Conservation (phyloP, 2,113 vertebrate genomes). For the Rhadina sibilatrix region DNA sequence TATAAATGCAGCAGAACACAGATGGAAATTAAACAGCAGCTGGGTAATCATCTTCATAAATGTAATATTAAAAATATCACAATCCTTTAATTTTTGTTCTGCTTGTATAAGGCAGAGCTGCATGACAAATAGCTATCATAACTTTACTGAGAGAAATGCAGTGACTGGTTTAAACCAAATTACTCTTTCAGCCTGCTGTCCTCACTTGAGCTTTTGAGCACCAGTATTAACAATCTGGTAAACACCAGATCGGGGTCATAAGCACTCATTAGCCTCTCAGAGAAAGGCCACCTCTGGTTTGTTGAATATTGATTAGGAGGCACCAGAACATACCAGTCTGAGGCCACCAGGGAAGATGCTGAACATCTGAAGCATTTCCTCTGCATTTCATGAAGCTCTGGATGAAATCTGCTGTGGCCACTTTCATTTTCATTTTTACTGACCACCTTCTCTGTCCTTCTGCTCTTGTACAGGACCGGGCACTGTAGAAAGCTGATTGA, state of each 20-base stretch:
- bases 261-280: conserved; percentile 16
- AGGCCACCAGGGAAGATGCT: background rate
- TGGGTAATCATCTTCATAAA: conserved; percentile 58
- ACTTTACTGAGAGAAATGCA: background rate
- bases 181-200: conserved; percentile 26
- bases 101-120: conserved; percentile 34
- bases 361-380: background rate
- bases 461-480: background rate
- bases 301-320: conserved; percentile 38
- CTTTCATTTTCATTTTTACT: background rate
- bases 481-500: background rate
- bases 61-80: conserved; percentile 50
- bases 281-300: conserved; percentile 9
- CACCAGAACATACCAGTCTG: background rate
- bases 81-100: conserved; percentile 41
- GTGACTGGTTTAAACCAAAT: conserved; percentile 3
- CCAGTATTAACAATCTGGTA: conserved; percentile 17
- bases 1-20: conserved; percentile 54
- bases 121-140: conserved; percentile 11
- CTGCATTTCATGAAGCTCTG: background rate
- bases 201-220: background rate
- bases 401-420: background rate
- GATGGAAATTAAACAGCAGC: conserved; percentile 54
- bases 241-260: conserved; percentile 21
- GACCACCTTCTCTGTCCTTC: background rate